Percentiles rank a stretch among this genome's conserved stretches.
phyloP scores from a whole-genome alignment of 92 coral and sea anemone species.

The Actinostola sp. region DNA sequence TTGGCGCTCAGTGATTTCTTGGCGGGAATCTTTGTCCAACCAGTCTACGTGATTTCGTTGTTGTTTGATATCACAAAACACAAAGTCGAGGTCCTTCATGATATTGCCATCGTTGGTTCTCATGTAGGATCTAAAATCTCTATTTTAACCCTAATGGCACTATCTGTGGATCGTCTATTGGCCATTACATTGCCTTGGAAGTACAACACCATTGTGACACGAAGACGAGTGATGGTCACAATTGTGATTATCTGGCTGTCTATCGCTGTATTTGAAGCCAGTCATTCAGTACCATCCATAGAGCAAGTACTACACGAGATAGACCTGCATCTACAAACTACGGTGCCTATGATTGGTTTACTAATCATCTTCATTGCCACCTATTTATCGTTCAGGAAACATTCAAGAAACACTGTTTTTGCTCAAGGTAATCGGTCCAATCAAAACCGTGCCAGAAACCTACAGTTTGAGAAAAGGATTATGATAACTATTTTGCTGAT shows the following conservation, averaged over 20 bases:
- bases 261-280: conserved; percentile 50
- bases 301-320: conserved; percentile 44
- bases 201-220: conserved; percentile 50
- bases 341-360: conserved; percentile 47
- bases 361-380: conserved; percentile 49
- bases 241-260: conserved; percentile 54
- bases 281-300: conserved; percentile 26
- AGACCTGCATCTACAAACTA: conserved; percentile 71
- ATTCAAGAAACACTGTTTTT: conserved; percentile 59
- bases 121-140: conserved; percentile 67
- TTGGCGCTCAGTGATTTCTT: conserved; percentile 67
- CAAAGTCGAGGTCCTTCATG: conserved; percentile 14
- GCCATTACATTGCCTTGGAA: conserved; percentile 58
- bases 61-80: conserved; percentile 26
- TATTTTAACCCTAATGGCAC: conserved; percentile 57
- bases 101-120: conserved; percentile 47
- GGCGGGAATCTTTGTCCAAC: conserved; percentile 54
- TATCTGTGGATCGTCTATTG: conserved; percentile 65
- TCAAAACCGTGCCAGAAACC: conserved; percentile 29
- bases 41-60: conserved; percentile 47
- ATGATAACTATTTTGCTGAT: conserved; percentile 47
- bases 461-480: conserved; percentile 54
- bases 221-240: conserved; percentile 27
- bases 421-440: conserved; percentile 9
- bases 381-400: conserved; percentile 55